These are phyloP conservation scores for Sesia bembeciformis DNA, from an alignment of 2,888 invertebrate genomes.

Conservation along the genomic window DNA sequence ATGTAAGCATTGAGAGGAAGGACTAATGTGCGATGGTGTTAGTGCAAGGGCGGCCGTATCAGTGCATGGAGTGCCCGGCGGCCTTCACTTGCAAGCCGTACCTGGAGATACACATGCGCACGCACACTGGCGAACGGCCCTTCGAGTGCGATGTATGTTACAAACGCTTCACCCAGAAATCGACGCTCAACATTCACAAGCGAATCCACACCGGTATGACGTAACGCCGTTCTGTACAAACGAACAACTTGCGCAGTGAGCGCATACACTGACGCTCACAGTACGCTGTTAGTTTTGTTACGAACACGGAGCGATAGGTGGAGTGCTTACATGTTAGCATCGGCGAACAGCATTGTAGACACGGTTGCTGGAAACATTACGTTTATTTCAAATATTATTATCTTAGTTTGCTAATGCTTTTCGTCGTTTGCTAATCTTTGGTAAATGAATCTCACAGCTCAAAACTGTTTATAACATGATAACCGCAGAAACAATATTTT, in stretches of 20 bases:
- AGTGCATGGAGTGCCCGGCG: constrained; percentile 74
- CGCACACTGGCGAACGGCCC: constrained; percentile 71
- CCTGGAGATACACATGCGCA: constrained; percentile 78
- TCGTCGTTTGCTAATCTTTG: too few species aligned
- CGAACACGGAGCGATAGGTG: too few species aligned
- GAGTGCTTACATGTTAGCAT: too few species aligned
- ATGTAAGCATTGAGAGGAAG: constrained; percentile 1
- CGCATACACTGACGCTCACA: too few species aligned
- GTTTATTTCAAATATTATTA: too few species aligned
- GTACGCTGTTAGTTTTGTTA: too few species aligned
- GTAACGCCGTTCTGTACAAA: constrained; percentile 4
- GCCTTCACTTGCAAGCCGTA: constrained; percentile 77
- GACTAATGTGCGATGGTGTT: constrained; percentile 23
- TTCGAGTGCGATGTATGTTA: constrained; percentile 75
- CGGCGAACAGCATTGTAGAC: too few species aligned
- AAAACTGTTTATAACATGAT: not conserved
- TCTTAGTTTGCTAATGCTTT: too few species aligned
- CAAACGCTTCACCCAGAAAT: constrained; percentile 76
- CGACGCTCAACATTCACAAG: constrained; percentile 75
- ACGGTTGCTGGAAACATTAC: too few species aligned
- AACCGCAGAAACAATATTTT: too few species aligned
- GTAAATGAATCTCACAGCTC: not conserved
- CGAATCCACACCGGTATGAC: constrained; percentile 73
- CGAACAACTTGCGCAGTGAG: too few species aligned
- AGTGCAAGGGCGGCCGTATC: constrained; percentile 73